phyloP scores from a whole-genome alignment of 2,888 invertebrate genomes.

The Drosophila ezoana region DNA sequence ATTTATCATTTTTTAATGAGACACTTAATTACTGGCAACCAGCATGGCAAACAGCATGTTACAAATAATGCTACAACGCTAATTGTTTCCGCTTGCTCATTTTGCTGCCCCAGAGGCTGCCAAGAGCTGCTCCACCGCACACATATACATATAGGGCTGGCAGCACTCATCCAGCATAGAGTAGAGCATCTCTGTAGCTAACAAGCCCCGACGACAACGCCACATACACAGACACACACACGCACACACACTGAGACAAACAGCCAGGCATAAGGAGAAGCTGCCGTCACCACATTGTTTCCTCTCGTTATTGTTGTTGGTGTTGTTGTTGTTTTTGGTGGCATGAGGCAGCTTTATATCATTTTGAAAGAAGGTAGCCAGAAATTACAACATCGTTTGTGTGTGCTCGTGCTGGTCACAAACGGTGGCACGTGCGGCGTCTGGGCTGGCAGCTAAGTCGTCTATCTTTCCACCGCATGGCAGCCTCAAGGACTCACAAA shows the following conservation, averaged over 20 bases:
- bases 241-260: slow-evolving; percentile 1
- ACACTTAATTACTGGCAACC: slow-evolving; percentile 75
- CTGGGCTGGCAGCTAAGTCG: slow-evolving; percentile 44
- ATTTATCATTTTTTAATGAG: slow-evolving; percentile 80
- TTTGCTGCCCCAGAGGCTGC: slow-evolving; percentile 46
- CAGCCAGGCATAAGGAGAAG: slow-evolving; percentile 10
- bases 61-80: slow-evolving; percentile 78
- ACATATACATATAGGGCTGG: background rate
- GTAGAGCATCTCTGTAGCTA: slow-evolving; percentile 18
- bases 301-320: slow-evolving; percentile 4
- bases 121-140: slow-evolving; percentile 6
- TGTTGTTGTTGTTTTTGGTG: slow-evolving; percentile 15
- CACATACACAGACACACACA: slow-evolving; percentile 22
- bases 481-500: slow-evolving; percentile 36
- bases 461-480: slow-evolving; percentile 62
- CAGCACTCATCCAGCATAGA: slow-evolving; percentile 25
- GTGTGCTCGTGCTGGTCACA: slow-evolving; percentile 46
- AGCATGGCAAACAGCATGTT: slow-evolving; percentile 75
- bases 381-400: slow-evolving; percentile 65
- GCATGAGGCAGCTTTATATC: slow-evolving; percentile 53
- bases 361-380: slow-evolving; percentile 64
- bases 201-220: slow-evolving; percentile 18
- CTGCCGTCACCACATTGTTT: slow-evolving; percentile 48
- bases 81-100: slow-evolving; percentile 80
- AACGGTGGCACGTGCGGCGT: slow-evolving; percentile 62